phyloP scores from a whole-genome alignment of 1,140 invertebrate genomes.

The Halesus radiatus region DNA sequence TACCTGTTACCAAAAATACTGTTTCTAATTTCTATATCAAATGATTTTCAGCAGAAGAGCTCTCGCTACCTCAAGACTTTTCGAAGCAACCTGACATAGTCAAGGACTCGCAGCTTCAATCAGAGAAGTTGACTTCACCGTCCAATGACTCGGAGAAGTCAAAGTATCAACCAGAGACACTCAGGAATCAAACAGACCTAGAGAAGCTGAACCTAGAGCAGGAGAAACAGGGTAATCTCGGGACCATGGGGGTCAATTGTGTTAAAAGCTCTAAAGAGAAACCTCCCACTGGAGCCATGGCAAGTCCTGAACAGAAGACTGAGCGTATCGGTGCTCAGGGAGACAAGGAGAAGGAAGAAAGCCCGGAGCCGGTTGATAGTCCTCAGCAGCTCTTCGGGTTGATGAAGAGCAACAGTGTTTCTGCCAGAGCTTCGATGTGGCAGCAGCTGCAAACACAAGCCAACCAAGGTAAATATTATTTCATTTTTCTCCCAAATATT shows the following conservation, averaged over 20 bases:
- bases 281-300: background rate
- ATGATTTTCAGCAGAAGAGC: conserved; percentile 46
- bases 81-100: conserved; percentile 43
- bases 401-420: conserved; percentile 73
- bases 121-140: background rate
- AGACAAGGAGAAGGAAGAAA: background rate
- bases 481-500: no score
- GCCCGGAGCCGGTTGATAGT: conserved; percentile 22
- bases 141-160: conserved; percentile 13
- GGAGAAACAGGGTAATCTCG: background rate
- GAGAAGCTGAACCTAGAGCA: background rate
- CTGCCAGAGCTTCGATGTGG: conserved; percentile 74
- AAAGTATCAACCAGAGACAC: background rate
- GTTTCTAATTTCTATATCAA: background rate
- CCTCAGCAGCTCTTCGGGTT: conserved; percentile 62
- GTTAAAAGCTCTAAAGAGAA: conserved; percentile 10
- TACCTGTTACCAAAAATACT: no score
- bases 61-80: conserved; percentile 48
- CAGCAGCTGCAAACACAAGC: conserved; percentile 74
- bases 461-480: conserved; percentile 62
- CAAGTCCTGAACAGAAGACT: background rate
- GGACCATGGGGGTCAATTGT: background rate
- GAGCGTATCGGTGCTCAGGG: background rate
- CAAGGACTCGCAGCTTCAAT: conserved; percentile 2
- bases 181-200: background rate